Evolutionary conservation across 2,888 invertebrate genomes (phyloP).

Genomic region (Agrenia bidenticulata): DNA sequence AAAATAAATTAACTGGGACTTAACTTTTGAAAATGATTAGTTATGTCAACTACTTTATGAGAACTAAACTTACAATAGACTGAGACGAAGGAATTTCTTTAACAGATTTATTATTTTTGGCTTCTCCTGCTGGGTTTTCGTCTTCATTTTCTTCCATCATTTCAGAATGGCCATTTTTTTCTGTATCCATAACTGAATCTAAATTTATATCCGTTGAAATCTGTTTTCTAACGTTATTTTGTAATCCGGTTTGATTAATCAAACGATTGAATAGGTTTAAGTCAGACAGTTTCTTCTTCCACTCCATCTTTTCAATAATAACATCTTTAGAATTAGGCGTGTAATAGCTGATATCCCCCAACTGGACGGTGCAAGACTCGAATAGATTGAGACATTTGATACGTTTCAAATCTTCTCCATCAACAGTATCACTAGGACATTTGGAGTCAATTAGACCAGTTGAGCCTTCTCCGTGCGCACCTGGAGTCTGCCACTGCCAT

Average conservation of each 20-base stretch:
- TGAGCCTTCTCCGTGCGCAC: slow-evolving; percentile 37
- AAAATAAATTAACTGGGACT: not conserved
- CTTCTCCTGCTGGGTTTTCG: not conserved
- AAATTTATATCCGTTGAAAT: too few species aligned
- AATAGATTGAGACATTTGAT: slow-evolving; percentile 81
- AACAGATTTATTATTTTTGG: slow-evolving; percentile 1
- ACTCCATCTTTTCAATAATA: slow-evolving; percentile 73
- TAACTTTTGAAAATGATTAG: not conserved
- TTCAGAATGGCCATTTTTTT: not conserved
- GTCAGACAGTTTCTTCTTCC: slow-evolving; percentile 60
- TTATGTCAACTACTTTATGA: too few species aligned
- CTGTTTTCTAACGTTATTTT: too few species aligned
- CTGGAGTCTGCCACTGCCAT: slow-evolving; percentile 71
- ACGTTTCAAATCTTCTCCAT: slow-evolving; percentile 75
- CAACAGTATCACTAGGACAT: slow-evolving; percentile 66
- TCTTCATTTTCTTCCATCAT: not conserved
- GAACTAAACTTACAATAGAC: not conserved
- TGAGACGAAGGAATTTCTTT: not conserved
- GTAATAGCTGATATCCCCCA: slow-evolving; percentile 84
- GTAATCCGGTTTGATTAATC: too few species aligned
- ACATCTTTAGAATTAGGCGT: slow-evolving; percentile 73
- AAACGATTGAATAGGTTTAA: too few species aligned
- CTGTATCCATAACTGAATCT: not conserved
- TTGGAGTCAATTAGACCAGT: slow-evolving; percentile 41
- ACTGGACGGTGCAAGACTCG: slow-evolving; percentile 82